Base-by-base conservation (phyloP, 2,888 invertebrate genomes). In the Hirudinaria manillensis region DNA sequence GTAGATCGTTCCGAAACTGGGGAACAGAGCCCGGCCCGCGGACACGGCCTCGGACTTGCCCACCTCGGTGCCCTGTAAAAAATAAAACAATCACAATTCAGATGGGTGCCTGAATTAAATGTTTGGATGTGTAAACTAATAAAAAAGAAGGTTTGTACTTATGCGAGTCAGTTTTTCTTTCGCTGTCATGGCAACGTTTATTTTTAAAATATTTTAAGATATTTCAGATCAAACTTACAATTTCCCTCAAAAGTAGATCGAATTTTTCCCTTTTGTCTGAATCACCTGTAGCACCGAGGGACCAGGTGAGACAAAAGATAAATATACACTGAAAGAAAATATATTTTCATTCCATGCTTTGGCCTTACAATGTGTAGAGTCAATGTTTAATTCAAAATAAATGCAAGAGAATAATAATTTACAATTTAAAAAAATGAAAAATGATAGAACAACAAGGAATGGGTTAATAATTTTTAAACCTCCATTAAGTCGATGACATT, bases 231-330 rank as follows among this genome's bases (percentile, higher is more conserved):
- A 32, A 16, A 55, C 72, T 53, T 55, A 72, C 72, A 53, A 96
- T 87, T 1, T 91, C 93, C 66, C 92, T 89, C 82, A 93, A 90
- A 38, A 95, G 83, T 74, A 90, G 83, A 82, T 92, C 93, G 82
- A 94, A 94, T 81, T 90, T 90, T 2, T 88, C 87, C 61, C 93
- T 88, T 78, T 92, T 90, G 6, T 88, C 86, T 21, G 90, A 88
- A 82, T 92, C 91, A 45, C 93, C 83, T 0, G 92, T 91, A 0
- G 91, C 93, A 70, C 96, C 96, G 81, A 95, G 84, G 0, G 94
- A 91, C 96, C 96, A 97, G 79, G 94, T 93, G 77, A 91, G 89
- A 0, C 94, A 91, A 83, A 96, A 96, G 84, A 96, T 91, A 86
- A 96, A 96, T 0, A 93, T 91, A 0, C 95, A 93, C 91, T 92